Evolutionary conservation across 2,113 vertebrate species (phyloP).

Genomic region (Canis aureus): DNA sequence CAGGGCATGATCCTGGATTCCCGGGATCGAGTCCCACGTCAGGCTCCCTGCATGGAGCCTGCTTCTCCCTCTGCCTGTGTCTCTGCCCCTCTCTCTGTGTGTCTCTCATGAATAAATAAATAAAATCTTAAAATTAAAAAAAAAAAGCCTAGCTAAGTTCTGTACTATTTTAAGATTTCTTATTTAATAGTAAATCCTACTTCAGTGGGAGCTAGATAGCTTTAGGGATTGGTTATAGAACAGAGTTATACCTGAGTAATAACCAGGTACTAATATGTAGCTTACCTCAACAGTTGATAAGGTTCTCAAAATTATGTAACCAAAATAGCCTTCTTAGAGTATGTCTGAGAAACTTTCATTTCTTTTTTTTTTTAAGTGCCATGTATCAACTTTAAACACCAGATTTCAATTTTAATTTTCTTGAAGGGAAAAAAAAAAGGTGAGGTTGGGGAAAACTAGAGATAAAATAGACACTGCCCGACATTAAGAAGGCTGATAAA

Average conservation of each 20-base stretch:
- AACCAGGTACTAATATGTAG: neutral
- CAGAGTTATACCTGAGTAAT: neutral
- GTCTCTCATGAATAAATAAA: no score
- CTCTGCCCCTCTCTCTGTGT: no score
- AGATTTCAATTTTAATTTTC: constrained; percentile 35
- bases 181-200: constrained; percentile 22
- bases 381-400: constrained; percentile 47
- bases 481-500: neutral
- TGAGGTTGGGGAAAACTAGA: neutral
- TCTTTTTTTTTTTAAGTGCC: constrained; percentile 3
- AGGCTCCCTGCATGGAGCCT: no score
- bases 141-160: neutral
- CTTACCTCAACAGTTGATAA: constrained; percentile 25
- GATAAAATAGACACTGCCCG: neutral
- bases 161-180: constrained; percentile 15
- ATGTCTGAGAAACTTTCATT: constrained; percentile 27
- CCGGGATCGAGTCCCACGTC: no score
- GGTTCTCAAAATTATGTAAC: constrained; percentile 34
- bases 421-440: neutral
- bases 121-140: no score
- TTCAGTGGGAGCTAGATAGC: neutral
- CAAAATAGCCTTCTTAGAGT: neutral
- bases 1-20: no score
- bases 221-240: neutral
- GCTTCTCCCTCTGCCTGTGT: no score